phyloP scores from a whole-genome alignment of 2,113 vertebrate species.

The Bolborhynchus lineola region DNA sequence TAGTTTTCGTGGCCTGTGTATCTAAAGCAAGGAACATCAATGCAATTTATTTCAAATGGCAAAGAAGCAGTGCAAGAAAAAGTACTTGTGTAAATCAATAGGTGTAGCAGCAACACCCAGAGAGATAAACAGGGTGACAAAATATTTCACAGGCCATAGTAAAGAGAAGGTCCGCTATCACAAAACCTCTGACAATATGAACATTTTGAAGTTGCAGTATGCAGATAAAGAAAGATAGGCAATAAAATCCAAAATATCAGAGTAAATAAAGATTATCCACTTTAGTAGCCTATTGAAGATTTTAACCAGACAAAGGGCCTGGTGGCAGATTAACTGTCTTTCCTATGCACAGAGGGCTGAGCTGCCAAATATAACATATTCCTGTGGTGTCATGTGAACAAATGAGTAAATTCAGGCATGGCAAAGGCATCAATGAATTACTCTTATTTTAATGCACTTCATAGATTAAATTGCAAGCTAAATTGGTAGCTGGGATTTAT shows the following conservation, averaged over 20 bases:
- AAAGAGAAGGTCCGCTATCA: neutral
- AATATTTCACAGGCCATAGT: neutral
- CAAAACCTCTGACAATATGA: neutral
- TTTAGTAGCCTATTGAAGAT: neutral
- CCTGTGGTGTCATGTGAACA: neutral
- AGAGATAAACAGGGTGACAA: neutral
- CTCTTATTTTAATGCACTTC: neutral
- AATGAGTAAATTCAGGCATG: neutral
- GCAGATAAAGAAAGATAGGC: neutral
- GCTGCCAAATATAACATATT: neutral
- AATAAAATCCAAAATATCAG: neutral
- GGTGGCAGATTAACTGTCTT: neutral
- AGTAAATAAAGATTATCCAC: neutral
- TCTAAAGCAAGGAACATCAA: neutral
- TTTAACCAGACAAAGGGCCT: neutral
- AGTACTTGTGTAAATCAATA: neutral
- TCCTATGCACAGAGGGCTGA: accelerated
- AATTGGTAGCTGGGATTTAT: neutral
- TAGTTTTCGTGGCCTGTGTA: neutral
- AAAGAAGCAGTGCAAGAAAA: neutral
- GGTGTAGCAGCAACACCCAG: neutral
- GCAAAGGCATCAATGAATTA: neutral
- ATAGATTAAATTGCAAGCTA: neutral
- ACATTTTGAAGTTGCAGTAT: neutral
- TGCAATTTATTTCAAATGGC: neutral